Percentiles rank a stretch among this genome's conserved stretches.
Evolutionary conservation across 2,888 invertebrate species (phyloP).

Genomic region (Polietes domitor): DNA sequence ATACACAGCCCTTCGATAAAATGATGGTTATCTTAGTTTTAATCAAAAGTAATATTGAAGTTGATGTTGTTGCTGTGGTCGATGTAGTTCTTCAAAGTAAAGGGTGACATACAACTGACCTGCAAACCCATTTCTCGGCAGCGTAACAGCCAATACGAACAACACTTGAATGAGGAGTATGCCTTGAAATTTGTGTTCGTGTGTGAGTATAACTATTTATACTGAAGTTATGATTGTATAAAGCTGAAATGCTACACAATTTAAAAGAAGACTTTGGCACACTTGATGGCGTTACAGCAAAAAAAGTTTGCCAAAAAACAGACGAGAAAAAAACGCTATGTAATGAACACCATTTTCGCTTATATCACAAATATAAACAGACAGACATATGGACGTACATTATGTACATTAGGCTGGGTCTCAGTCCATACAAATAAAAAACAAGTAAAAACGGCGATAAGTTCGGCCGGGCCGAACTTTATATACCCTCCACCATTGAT

Average conservation of each 20-base stretch:
- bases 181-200: background rate
- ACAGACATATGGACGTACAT: background rate
- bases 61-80: no score
- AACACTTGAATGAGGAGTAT: background rate
- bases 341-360: slow-evolving; percentile 14
- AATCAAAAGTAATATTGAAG: no score
- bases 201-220: background rate
- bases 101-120: slow-evolving; percentile 43
- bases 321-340: slow-evolving; percentile 2
- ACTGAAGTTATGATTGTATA: slow-evolving; percentile 41
- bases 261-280: slow-evolving; percentile 52
- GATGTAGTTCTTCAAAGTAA: background rate
- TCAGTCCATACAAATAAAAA: no score
- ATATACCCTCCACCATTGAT: no score
- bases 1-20: no score
- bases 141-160: background rate
- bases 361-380: no score
- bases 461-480: no score
- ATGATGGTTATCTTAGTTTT: no score
- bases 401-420: no score
- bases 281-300: slow-evolving; percentile 38
- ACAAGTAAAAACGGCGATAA: no score
- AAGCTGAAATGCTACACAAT: background rate
- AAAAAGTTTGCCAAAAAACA: slow-evolving; percentile 33
- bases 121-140: slow-evolving; percentile 46